phyloP scores from a whole-genome alignment of 2,797 vertebrate species.

The Macropodus opercularis region DNA sequence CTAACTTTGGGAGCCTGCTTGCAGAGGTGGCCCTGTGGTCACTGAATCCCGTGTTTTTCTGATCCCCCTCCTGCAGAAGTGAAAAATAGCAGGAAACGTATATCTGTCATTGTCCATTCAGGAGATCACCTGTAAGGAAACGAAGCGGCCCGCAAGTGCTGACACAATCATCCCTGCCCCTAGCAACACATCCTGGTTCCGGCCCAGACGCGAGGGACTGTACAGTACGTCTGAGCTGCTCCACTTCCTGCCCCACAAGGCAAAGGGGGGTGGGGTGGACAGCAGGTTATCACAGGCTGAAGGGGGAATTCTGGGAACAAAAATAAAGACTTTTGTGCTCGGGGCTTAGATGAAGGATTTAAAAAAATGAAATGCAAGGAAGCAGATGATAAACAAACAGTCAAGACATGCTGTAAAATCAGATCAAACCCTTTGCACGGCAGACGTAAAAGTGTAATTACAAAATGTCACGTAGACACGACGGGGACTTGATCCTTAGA shows the following conservation, averaged over 20 bases:
- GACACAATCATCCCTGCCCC: constrained; percentile 82
- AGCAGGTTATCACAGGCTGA: constrained; percentile 69
- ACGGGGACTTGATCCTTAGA: neutral
- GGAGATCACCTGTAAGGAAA: constrained; percentile 86
- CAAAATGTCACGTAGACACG: neutral
- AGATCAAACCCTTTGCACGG: neutral
- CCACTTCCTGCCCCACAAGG: constrained; percentile 73
- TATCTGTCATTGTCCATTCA: constrained; percentile 85
- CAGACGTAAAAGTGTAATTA: neutral
- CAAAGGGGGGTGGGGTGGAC: constrained; percentile 42
- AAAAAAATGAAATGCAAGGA: constrained; percentile 26
- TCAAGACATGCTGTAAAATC: neutral
- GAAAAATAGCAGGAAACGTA: constrained; percentile 83
- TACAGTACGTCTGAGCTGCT: constrained; percentile 77
- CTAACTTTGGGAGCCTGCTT: constrained; percentile 59
- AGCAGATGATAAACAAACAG: constrained; percentile 30
- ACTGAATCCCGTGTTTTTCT: constrained; percentile 70
- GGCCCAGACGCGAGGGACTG: constrained; percentile 81
- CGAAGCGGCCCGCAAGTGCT: constrained; percentile 79
- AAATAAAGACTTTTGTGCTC: constrained; percentile 54
- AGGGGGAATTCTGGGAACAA: constrained; percentile 69
- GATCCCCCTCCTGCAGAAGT: constrained; percentile 70
- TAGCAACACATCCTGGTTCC: constrained; percentile 84
- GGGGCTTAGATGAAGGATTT: constrained; percentile 29
- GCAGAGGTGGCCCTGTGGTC: constrained; percentile 62